phyloP scores from a whole-genome alignment of 2,888 invertebrate genomes.

The Acleris literana region DNA sequence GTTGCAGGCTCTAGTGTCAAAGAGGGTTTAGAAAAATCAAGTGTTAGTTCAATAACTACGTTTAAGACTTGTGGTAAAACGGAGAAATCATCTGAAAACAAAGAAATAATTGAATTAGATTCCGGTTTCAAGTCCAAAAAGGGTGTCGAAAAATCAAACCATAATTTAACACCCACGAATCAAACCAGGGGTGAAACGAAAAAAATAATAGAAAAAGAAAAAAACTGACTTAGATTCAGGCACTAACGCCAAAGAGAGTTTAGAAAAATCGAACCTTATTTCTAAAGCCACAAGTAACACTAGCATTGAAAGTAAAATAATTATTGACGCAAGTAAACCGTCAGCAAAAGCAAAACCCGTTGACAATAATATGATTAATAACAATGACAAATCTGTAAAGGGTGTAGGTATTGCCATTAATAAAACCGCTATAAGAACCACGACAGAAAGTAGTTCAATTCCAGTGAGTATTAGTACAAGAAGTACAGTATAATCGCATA shows the following conservation, averaged over 20 bases:
- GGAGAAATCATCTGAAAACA: no score
- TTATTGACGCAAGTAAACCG: not conserved
- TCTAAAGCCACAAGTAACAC: not conserved
- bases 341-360: not conserved
- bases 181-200: no score
- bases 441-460: not conserved
- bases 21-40: constrained; percentile 2
- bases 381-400: not conserved
- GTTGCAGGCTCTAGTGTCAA: not conserved
- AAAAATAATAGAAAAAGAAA: no score
- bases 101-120: no score
- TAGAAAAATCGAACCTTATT: no score
- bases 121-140: no score
- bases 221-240: no score
- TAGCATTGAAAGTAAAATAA: not conserved
- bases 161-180: no score
- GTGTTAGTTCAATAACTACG: not conserved
- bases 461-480: constrained; percentile 18
- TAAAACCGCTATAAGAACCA: not conserved
- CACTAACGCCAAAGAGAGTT: no score
- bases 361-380: not conserved
- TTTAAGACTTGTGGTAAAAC: no score
- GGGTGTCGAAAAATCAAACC: no score
- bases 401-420: not conserved
- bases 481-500: not conserved